Evolutionary conservation across 2,888 invertebrate genomes (phyloP), one percentile per base, ranked within the genome.

Genomic region (Cerceris rybyensis): DNA sequence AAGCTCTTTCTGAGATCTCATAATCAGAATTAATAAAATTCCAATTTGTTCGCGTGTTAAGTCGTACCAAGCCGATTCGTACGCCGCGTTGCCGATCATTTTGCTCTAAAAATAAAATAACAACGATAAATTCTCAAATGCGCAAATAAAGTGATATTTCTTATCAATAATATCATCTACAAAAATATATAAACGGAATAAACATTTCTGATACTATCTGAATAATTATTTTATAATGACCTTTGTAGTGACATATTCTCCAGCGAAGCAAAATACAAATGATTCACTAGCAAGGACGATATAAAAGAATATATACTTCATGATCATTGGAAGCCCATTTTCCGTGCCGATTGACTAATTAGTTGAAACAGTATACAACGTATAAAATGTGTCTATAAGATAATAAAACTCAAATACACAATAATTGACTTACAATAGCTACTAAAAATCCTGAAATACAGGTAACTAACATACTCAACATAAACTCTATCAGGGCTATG

Each of bases 221-320:
- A 28, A 28, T 28, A 4, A 28, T 2, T 28, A 28, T 28, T 28
- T 39, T 41, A 16, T 6, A 57, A 41, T 54, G 13, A 84, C 83
- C 82, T 84, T 84, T 6, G 16, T 69, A 8, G 55, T 71, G 41
- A 84, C 69, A 60, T 85, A 84, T 65, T 84, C 84, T 41, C 85
- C 84, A 9, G 77, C 77, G n/a, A 70, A 85, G 54, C 85, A 84
- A n/a, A 80, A 85, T 63, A 85, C 43, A 28, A 85, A 80, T 7
- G 61, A 70, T n/a, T 85, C 85, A 28, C 73, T 43, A 46, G 80
- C 80, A 9, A 85, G 70, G 13, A 61, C 71, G 5, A 63, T 0
- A 6, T 82, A 84, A 49, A 78, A 84, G 14, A 83, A 4, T n/a
- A 80, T n/a, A 17, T 54, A 75, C 57, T 80, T 85, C 7, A 80